phyloP scores from a whole-genome alignment of 2,888 invertebrate species.

The Euspilapteryx auroguttella region DNA sequence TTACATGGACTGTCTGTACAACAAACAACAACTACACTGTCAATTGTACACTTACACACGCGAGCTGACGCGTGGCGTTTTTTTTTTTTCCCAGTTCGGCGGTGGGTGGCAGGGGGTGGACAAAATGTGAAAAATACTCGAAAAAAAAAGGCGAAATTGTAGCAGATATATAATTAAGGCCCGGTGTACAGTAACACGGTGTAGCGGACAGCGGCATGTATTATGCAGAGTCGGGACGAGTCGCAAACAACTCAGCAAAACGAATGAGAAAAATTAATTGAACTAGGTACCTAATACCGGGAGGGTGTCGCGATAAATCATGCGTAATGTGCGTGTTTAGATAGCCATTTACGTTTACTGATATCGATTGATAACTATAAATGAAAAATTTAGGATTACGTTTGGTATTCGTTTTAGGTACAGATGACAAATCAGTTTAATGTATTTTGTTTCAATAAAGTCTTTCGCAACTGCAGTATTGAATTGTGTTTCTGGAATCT shows the following conservation, averaged over 20 bases:
- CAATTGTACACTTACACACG: constrained; percentile 39
- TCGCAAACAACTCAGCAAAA: constrained; percentile 18
- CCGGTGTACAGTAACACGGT: constrained; percentile 48
- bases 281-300: constrained; percentile 14
- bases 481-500: too few relatives aligned
- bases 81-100: constrained; percentile 43
- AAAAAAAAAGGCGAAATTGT: constrained; percentile 59
- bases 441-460: too few relatives aligned
- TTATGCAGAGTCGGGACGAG: constrained; percentile 49
- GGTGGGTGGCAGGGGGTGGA: constrained; percentile 34
- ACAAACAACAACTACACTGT: too few relatives aligned
- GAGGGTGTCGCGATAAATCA: constrained; percentile 12
- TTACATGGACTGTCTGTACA: too few relatives aligned
- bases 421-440: too few relatives aligned
- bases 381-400: too few relatives aligned
- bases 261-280: constrained; percentile 27
- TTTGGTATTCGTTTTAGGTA: too few relatives aligned
- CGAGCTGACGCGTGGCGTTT: constrained; percentile 7
- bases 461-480: too few relatives aligned
- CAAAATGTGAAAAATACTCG: constrained; percentile 63
- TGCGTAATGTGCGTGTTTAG: constrained; percentile 14
- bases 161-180: constrained; percentile 63
- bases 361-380: too few relatives aligned
- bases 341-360: too few relatives aligned
- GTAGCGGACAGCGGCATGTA: constrained; percentile 34